Evolutionary conservation across 2,888 invertebrate species (phyloP).

Genomic region (Pantelozetes paolii): DNA sequence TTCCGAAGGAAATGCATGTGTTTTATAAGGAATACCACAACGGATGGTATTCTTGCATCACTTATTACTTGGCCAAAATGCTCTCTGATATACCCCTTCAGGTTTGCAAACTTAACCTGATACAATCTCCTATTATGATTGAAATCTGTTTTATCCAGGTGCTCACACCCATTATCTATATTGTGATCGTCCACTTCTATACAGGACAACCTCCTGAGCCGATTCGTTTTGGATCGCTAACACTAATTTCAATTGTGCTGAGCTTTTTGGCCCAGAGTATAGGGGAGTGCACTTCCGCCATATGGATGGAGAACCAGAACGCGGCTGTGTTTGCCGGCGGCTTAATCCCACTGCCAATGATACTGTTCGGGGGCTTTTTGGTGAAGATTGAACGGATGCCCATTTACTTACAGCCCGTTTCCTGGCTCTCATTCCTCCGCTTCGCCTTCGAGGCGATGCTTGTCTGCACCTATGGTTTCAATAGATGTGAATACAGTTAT

Average conservation of each 20-base stretch:
- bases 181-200: background rate
- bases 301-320: slow-evolving; percentile 34
- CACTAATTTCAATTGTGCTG: slow-evolving; percentile 23
- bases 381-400: slow-evolving; percentile 39
- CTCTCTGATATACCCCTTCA: slow-evolving; percentile 36
- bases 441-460: slow-evolving; percentile 38
- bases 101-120: slow-evolving; percentile 14
- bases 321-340: slow-evolving; percentile 34
- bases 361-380: slow-evolving; percentile 37
- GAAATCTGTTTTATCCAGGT: background rate
- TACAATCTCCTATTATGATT: too few species aligned
- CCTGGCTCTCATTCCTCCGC: slow-evolving; percentile 38
- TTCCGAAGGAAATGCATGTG: slow-evolving; percentile 39
- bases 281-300: slow-evolving; percentile 23
- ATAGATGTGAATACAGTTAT: slow-evolving; percentile 26
- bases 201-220: slow-evolving; percentile 18
- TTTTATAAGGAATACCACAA: slow-evolving; percentile 41
- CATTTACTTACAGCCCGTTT: slow-evolving; percentile 14
- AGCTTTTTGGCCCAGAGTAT: slow-evolving; percentile 32
- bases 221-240: background rate
- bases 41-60: slow-evolving; percentile 41
- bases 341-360: slow-evolving; percentile 34
- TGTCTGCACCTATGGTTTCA: slow-evolving; percentile 28
- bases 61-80: slow-evolving; percentile 13
- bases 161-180: slow-evolving; percentile 17